Percentiles rank a stretch among this genome's conserved stretches.
Conservation (phyloP, 2,113 vertebrate genomes). For the Tapirus terrestris region DNA sequence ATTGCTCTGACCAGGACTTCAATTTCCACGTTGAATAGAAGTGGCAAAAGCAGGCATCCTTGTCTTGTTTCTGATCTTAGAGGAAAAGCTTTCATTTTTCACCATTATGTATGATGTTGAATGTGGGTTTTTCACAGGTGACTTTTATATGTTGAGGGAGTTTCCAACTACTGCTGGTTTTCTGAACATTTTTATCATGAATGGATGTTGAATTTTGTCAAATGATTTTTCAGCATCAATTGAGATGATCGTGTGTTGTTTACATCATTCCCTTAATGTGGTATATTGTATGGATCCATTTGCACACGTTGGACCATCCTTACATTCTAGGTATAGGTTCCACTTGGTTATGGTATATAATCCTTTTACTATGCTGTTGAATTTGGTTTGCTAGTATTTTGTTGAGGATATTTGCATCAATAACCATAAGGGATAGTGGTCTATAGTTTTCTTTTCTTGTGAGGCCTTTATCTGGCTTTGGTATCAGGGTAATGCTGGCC, state of each 20-base stretch:
- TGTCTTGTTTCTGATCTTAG: not conserved
- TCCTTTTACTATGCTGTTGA: not conserved
- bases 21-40: not conserved
- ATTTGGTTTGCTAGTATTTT: not conserved
- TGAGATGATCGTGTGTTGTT: not conserved
- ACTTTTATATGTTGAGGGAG: not conserved
- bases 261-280: not conserved
- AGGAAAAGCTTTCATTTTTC: no score
- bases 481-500: not conserved
- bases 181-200: not conserved
- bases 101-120: no score
- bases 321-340: not conserved
- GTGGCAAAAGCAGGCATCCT: not conserved
- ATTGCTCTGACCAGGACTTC: not conserved
- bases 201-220: not conserved
- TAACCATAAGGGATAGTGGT: no score
- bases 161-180: not conserved
- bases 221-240: not conserved
- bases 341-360: not conserved
- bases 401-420: not conserved
- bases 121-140: not conserved
- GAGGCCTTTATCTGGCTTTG: not conserved
- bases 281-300: not conserved
- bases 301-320: not conserved
- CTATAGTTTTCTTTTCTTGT: no score